A percentile compares a stretch with the other conserved stretches of the same genome.
Conservation (phyloP, 2,888 invertebrate genomes). For the Lasioglossum pauxillum region DNA sequence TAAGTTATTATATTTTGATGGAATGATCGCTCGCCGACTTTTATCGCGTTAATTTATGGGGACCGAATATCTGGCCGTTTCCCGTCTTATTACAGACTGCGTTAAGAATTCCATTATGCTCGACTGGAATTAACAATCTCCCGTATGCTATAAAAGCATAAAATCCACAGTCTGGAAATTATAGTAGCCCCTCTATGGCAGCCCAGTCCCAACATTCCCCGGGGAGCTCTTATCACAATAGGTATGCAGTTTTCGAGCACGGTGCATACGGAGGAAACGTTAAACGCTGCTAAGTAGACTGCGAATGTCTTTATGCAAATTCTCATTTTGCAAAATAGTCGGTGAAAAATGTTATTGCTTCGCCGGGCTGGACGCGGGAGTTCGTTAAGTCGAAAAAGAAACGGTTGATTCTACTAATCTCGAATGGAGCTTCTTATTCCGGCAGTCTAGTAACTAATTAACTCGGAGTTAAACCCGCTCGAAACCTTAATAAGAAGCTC, state of each 20-base stretch:
- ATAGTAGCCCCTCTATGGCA: neutral
- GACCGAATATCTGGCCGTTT: neutral
- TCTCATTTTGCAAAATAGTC: neutral
- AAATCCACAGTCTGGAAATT: neutral
- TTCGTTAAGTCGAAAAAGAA: neutral
- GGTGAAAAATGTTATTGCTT: conserved; percentile 3
- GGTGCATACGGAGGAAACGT: conserved; percentile 2
- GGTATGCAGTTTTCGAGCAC: conserved; percentile 6
- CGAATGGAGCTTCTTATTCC: neutral
- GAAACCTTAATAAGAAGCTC: conserved; percentile 9
- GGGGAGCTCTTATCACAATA: neutral
- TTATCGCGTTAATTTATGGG: neutral
- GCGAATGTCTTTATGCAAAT: conserved; percentile 2
- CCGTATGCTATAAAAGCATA: neutral
- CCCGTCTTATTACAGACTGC: neutral
- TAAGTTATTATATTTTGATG: neutral
- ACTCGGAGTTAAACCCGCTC: neutral
- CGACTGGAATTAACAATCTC: neutral
- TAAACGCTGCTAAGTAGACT: neutral
- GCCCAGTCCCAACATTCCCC: neutral
- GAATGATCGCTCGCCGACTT: neutral
- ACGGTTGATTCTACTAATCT: neutral
- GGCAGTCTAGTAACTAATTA: conserved; percentile 6
- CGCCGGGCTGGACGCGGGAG: neutral
- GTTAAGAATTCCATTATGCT: neutral